These are phyloP conservation scores for Anguilla obscura DNA, from an alignment of 2,797 vertebrate species.

Conservation along the genomic window DNA sequence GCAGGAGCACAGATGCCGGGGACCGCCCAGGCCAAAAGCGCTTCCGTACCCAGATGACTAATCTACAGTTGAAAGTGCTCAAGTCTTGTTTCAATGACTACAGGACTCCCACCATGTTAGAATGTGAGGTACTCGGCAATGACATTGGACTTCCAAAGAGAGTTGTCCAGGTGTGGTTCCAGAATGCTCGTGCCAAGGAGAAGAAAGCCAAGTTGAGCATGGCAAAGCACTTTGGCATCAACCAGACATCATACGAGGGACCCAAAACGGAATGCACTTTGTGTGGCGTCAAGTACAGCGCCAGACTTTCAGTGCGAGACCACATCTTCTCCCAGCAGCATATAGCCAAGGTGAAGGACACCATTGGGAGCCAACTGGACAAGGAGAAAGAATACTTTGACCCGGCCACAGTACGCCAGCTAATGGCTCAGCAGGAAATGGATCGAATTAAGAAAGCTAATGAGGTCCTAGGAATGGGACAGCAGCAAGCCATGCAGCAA, in stretches of 20 bases:
- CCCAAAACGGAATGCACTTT: conserved; percentile 98
- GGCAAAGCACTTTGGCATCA: conserved; percentile 99
- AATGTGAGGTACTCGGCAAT: conserved; percentile 99
- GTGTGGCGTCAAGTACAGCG: conserved; percentile 98
- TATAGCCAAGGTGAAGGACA: conserved; percentile 99
- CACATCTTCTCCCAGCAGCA: conserved; percentile 99
- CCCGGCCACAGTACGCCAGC: conserved; percentile 96
- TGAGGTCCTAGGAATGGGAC: conserved; percentile 94
- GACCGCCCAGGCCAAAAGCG: conserved; percentile 98
- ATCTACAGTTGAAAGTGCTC: conserved; percentile 97
- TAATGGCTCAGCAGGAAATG: conserved; percentile 99
- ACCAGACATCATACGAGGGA: conserved; percentile 97
- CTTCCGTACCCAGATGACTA: conserved; percentile 99
- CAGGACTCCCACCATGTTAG: conserved; percentile 98
- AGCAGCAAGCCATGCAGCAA: conserved; percentile 89
- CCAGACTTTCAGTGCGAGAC: conserved; percentile 97
- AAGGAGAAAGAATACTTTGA: conserved; percentile 99
- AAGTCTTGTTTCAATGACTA: conserved; percentile 99
- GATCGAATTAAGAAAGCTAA: conserved; percentile 99
- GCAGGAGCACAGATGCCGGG: conserved; percentile 88
- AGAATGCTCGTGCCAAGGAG: conserved; percentile 98
- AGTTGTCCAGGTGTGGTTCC: conserved; percentile 99
- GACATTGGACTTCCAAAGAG: conserved; percentile 99
- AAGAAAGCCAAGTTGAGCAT: conserved; percentile 99
- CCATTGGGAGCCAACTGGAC: conserved; percentile 98